Base-by-base conservation (phyloP, 2,797 vertebrate species). In the Xenentodon cancila region DNA sequence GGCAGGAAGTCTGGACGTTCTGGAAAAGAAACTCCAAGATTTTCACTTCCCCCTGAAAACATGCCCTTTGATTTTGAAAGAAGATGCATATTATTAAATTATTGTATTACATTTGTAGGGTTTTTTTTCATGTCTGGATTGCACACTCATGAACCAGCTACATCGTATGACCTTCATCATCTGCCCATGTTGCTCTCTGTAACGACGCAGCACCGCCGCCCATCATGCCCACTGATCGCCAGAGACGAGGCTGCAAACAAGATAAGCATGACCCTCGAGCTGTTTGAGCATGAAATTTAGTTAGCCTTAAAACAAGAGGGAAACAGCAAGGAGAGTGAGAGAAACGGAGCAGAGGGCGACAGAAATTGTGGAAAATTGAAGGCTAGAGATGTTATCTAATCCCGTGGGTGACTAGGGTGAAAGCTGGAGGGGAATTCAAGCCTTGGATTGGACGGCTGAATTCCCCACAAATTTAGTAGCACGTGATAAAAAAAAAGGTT, bases 261-360 rank as follows among this genome's bases (percentile, higher is more conserved):
- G 53, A 80, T 68, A 73, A 61, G 53, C 68, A 52, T 49, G 66
- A 73, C 64, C 62, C 74, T 80, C 68, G 68, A 83, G 66, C 81
- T 75, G 79, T 77, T 85, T 81, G 66, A 90, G 81, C 86, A 79
- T 88, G 82, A 88, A 88, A 92, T 91, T 71, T 72, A 74, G 77
- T 91, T 84, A 86, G 68, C 58, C 47, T 75, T 76, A n/a, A 20
- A 72, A 53, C 15, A 40, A 59, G 64, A 63, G 43, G 4, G 9
- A 60, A 78, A 51, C 3, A 30, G 30, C 4, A 8, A 30, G 30
- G 54, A 44, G 49, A 68, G 71, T 34, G 59, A 53, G 47, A 70
- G 70, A 78, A 73, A 68, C 19, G 16, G 59, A 68, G 66, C 51
- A 70, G 65, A 75, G 82, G 75, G 72, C 63, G 59, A 77, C 37